Evolutionary conservation across 2,113 vertebrate genomes (phyloP), one percentile per base, ranked within the genome.

Genomic region (Pipa parva): DNA sequence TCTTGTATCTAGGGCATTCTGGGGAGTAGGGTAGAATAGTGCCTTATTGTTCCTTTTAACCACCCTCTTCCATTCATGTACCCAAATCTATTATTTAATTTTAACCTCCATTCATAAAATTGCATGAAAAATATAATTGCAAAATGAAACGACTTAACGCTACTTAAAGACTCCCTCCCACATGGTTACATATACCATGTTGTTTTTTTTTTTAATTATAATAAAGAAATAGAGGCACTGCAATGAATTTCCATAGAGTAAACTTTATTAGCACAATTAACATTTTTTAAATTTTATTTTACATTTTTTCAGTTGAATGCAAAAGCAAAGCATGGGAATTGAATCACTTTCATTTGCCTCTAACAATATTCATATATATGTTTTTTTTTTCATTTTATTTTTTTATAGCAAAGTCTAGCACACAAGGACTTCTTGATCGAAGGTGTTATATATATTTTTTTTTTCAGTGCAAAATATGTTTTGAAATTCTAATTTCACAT

Each of bases 251-350:
- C 49, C 36, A 62, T 55, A 72, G 63, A 63, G 59, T 68, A 31
- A n/a, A 39, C 42, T 64, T 76, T 73, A 52, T 69, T 63, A 68
- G 72, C 56, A 68, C 72, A 71, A 68, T 45, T 46, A 76, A 55
- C 22, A 37, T 51, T 60, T 51, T 57, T 37, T 49, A 29, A 55
- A 28, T 58, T 50, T 59, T 28, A 26, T 33, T 46, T 63, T 24
- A 48, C 63, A 52, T 52, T 55, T 29, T n/a, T n/a, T 31, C n/a
- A 45, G 18, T 31, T 37, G 50, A 55, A 28, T 46, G 52, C 42
- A 45, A 57, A 63, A 71, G 66, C 74, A 57, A 71, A 75, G 71
- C 61, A 28, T 37, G 20, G 66, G 24, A 39, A 39, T n/a, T 39
- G 26, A 24, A 52, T 45, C 57, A 60, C 46, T 69, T 69, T 58